Base-by-base conservation (phyloP, 2,888 invertebrate genomes). In the Rhaphigaster nebulosa region DNA sequence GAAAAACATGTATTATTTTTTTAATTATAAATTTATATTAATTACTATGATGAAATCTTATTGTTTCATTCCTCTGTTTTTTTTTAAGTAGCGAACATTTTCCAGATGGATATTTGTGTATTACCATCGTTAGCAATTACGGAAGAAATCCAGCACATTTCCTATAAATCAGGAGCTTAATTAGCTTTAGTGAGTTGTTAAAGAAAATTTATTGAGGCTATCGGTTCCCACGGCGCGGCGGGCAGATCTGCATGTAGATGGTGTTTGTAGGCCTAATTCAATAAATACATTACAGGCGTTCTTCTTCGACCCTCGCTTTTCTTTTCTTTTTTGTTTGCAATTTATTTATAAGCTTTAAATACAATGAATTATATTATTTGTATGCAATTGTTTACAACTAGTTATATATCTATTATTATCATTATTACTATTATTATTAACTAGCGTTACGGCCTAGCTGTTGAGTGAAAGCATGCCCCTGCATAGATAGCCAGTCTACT, bases 141-240 rank as follows among this genome's bases (percentile, higher is more conserved):
- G 18, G 29, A 76, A 76, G 70, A 76, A 76, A 76, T 38, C 0
- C 70, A 20, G 20, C 20, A 38, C 70, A 38, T 38, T 76, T 76
- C 34, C 38, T 23, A 76, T 76, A 76, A 76, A 76, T 76, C 70
- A 76, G 34, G 70, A 76, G 38, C 70, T 76, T 76, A 76, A 76
- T 76, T 76, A 76, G 70, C 70, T 38, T 76, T 76, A 76, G 70
- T 76, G 70, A 76, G 70, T 76, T 76, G 70, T 76, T 76, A 76
- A 76, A 76, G 70, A 76, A 76, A 76, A 76, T 76, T 76, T 76
- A 76, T 76, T 8, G 70, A 76, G 6, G 34, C 70, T 38, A 76
- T 76, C 70, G 70, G 70, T 76, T 76, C 70, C 70, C 70, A 76
- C 70, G 70, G 70, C 34, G 34, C 70, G 70, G 70, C 34, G 34